Evolutionary conservation across 2,888 invertebrate species (phyloP).

Genomic region (Hirtodrosophila trivittata): DNA sequence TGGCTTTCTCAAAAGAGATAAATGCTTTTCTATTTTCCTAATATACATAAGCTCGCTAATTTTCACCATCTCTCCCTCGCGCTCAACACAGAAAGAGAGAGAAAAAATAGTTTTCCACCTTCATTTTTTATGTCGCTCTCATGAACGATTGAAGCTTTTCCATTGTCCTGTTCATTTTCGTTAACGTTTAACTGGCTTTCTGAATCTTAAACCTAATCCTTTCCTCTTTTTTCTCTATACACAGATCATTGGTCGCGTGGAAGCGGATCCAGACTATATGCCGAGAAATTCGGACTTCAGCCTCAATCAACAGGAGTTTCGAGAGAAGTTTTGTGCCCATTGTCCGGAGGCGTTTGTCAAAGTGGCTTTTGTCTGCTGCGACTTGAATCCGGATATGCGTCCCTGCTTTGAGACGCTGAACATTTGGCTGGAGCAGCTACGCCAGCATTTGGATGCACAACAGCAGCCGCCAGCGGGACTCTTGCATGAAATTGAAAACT

Average conservation of each 20-base stretch:
- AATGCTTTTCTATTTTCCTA: no score
- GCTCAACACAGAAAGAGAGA: no score
- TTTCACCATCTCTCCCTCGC: no score
- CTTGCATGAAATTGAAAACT: slow-evolving; percentile 89
- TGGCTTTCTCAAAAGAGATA: no score
- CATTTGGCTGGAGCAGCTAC: slow-evolving; percentile 93
- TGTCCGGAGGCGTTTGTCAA: slow-evolving; percentile 95
- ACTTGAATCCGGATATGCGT: slow-evolving; percentile 94
- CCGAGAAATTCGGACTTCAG: slow-evolving; percentile 97
- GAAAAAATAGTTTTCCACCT: no score
- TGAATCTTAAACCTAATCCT: no score
- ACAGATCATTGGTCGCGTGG: slow-evolving; percentile 96
- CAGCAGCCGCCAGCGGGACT: slow-evolving; percentile 88
- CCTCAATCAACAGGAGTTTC: slow-evolving; percentile 92
- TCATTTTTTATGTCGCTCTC: no score
- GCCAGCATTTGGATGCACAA: slow-evolving; percentile 88
- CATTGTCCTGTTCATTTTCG: neutral
- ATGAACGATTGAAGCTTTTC: neutral
- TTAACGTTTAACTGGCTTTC: neutral
- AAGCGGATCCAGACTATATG: slow-evolving; percentile 96
- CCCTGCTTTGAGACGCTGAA: slow-evolving; percentile 95
- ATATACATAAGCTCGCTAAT: no score
- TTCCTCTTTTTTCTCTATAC: slow-evolving; percentile 1
- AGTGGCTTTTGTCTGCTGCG: slow-evolving; percentile 95
- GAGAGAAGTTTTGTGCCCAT: slow-evolving; percentile 91